Evolutionary conservation across 2,113 vertebrate genomes (phyloP), one percentile per base, ranked within the genome.

Genomic region (Gymnocephalus cernua): DNA sequence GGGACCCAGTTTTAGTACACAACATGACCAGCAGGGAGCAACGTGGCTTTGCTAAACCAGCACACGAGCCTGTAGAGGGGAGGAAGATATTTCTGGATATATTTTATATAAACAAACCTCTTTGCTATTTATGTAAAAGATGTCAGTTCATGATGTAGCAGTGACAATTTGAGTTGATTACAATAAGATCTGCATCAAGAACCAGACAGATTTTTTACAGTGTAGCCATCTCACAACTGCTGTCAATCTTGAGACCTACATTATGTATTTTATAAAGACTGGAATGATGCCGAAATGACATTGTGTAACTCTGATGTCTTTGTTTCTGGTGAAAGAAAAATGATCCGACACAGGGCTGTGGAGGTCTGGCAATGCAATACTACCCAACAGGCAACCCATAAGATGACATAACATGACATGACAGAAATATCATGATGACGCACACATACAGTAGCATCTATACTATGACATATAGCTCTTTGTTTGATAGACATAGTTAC

Each of bases 21-120:
- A 2, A 41, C 38, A 2, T 6, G 58, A 8, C 88, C 85, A 80
- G 58, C 18, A 89, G 82, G 70, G 75, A 4, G 82, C 68, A 56
- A 50, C 15, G 6, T 58, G 54, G 7, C 57, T 77, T 81, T 32
- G 70, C 25, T 27, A 45, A 50, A 32, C 21, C 50, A 32, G 7
- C 15, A 6, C 32, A 27, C 5, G 0, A 72, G 45, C 19, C 66
- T 41, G 32, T 21, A 19, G 5, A 74, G 14, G 3, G 16, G 4
- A 38, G 18, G 25, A 59, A 29, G 18, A 14, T 15, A n/a, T 23
- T 1, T 59, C 47, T 50, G 62, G 38, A 18, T 25, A 16, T 47
- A 41, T 70, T n/a, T 6, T 12, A 38, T 16, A 54, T 10, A 10
- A 23, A 53, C 38, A 1, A 25, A 44, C 9, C 10, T 48, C 35